Evolutionary conservation across 1,140 invertebrate species (phyloP).

Genomic region (Cecropterus lyciades): DNA sequence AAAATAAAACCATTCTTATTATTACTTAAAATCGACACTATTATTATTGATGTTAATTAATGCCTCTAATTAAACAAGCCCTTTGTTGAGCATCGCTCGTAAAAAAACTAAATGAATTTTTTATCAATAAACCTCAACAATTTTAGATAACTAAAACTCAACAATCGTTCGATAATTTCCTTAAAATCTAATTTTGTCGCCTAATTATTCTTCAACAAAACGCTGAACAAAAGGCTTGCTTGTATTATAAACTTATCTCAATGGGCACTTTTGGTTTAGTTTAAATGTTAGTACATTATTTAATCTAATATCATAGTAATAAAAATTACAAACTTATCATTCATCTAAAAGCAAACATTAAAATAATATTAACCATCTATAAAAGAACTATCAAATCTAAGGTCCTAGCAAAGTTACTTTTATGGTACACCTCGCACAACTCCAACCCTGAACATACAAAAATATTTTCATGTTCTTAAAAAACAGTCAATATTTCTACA

Average conservation of each 20-base stretch:
- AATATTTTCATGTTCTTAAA: slow-evolving; percentile 81
- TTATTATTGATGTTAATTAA: slow-evolving; percentile 82
- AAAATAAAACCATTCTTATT: slow-evolving; percentile 82
- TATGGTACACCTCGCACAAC: slow-evolving; percentile 71
- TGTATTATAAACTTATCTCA: slow-evolving; percentile 83
- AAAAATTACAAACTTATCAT: slow-evolving; percentile 82
- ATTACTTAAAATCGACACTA: slow-evolving; percentile 82
- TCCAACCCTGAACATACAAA: slow-evolving; percentile 81
- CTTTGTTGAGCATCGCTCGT: slow-evolving; percentile 71
- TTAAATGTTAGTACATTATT: slow-evolving; percentile 80
- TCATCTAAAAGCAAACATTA: slow-evolving; percentile 80
- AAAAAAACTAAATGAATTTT: slow-evolving; percentile 73
- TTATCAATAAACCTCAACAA: slow-evolving; percentile 83
- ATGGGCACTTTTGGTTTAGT: slow-evolving; percentile 85
- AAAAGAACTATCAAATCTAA: slow-evolving; percentile 81
- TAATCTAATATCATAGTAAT: slow-evolving; percentile 81
- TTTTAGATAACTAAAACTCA: slow-evolving; percentile 83
- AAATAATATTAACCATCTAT: slow-evolving; percentile 80
- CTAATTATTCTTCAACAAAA: slow-evolving; percentile 80
- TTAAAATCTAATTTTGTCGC: slow-evolving; percentile 82
- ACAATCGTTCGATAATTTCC: slow-evolving; percentile 79
- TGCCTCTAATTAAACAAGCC: slow-evolving; percentile 80
- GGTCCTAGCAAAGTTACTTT: slow-evolving; percentile 77
- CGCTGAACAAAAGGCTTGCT: slow-evolving; percentile 77
- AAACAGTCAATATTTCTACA: slow-evolving; percentile 63